Conservation (phyloP, 2,888 invertebrate species). For the Dryadula phaetusa region DNA sequence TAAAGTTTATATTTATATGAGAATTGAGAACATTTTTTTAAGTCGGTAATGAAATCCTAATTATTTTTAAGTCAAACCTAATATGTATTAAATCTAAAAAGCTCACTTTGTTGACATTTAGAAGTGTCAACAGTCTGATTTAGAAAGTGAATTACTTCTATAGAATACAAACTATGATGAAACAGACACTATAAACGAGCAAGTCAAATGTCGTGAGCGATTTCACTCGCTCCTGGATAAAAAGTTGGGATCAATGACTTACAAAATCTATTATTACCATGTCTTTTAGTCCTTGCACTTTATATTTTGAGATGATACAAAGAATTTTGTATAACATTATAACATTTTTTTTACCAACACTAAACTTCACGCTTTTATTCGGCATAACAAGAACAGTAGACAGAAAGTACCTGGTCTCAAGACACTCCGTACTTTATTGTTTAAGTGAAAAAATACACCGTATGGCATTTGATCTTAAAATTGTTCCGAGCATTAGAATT, state of each 20-base stretch:
- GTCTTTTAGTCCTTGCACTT: background rate
- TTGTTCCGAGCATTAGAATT: too few species aligned
- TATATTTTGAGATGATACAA: background rate
- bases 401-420: too few species aligned
- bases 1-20: too few species aligned
- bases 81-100: constrained; percentile 1
- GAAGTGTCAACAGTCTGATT: constrained; percentile 32
- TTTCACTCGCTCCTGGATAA: constrained; percentile 52
- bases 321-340: background rate
- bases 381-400: too few species aligned
- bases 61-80: background rate
- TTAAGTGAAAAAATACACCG: too few species aligned
- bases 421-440: too few species aligned
- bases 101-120: constrained; percentile 12
- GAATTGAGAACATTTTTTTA: too few species aligned
- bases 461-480: too few species aligned
- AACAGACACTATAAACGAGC: constrained; percentile 38
- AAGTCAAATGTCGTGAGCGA: constrained; percentile 48
- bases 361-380: too few species aligned
- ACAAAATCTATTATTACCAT: constrained; percentile 11
- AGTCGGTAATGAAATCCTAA: too few species aligned
- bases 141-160: constrained; percentile 53
- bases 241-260: constrained; percentile 31
- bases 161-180: constrained; percentile 57
- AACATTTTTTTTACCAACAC: too few species aligned